These are phyloP conservation scores for Drosophila ananassae DNA, from an alignment of 1,140 invertebrate genomes.

Conservation along the genomic window DNA sequence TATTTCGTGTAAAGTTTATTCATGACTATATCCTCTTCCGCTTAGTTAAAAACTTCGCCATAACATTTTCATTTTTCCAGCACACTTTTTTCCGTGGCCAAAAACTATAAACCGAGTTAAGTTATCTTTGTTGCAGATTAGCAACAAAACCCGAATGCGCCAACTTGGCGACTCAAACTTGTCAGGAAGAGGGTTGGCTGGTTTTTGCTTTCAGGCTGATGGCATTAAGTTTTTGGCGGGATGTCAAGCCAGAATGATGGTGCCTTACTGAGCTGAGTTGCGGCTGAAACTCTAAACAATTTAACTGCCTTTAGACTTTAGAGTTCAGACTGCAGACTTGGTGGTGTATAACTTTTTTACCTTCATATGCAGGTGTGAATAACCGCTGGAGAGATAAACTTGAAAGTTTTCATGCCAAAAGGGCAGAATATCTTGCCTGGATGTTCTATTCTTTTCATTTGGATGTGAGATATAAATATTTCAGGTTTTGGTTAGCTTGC, in stretches of 20 bases:
- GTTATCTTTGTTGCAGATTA: conserved; percentile 61
- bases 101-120: conserved; percentile 43
- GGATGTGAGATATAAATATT: neutral
- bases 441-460: neutral
- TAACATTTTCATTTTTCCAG: conserved; percentile 49
- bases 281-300: conserved; percentile 11
- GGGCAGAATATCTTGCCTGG: neutral
- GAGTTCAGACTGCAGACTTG: neutral
- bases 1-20: neutral
- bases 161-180: conserved; percentile 41
- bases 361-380: conserved; percentile 67
- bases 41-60: conserved; percentile 37
- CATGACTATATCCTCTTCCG: conserved; percentile 14
- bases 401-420: conserved; percentile 25
- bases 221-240: conserved; percentile 49
- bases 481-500: neutral
- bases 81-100: conserved; percentile 26
- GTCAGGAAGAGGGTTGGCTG: neutral
- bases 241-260: conserved; percentile 32
- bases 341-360: conserved; percentile 9
- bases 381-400: conserved; percentile 53
- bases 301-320: conserved; percentile 4
- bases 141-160: conserved; percentile 35
- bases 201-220: neutral
- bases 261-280: conserved; percentile 27